Percentiles rank a stretch among this genome's conserved stretches.
Conservation (phyloP, 2,797 vertebrate genomes). For the Cryptoprocta ferox region DNA sequence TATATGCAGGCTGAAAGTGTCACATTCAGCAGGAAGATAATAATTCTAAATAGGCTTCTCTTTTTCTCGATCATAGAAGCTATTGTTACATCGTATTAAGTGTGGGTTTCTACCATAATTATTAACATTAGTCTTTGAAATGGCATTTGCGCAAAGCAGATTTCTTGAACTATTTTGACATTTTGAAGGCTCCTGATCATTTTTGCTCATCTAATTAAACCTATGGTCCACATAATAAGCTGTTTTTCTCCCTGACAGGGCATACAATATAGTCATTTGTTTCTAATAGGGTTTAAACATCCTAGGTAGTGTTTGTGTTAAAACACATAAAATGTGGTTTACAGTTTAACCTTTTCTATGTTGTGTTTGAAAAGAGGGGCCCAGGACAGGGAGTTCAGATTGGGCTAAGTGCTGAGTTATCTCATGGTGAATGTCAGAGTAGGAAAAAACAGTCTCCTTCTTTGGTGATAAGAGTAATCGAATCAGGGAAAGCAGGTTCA, state of each 20-base stretch:
- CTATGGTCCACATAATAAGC: neutral
- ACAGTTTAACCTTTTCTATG: neutral
- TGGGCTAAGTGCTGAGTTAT: neutral
- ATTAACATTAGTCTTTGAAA: constrained; percentile 60
- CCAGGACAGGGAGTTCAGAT: fast-evolving
- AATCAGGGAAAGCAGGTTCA: neutral
- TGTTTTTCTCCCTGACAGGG: neutral
- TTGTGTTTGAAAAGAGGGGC: neutral
- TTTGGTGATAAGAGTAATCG: neutral
- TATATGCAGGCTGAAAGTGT: constrained; percentile 16
- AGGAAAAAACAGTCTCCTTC: neutral
- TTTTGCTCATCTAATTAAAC: constrained; percentile 32
- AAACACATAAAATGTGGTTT: neutral
- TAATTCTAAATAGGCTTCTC: neutral
- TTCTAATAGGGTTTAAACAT: constrained; percentile 32
- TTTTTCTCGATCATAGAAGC: constrained; percentile 35
- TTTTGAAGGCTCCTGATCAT: constrained; percentile 52
- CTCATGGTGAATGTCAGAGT: neutral
- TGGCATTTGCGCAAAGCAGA: neutral
- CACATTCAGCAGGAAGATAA: neutral
- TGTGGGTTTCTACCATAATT: constrained; percentile 45
- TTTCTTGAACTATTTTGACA: constrained; percentile 53
- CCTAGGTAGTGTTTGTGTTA: neutral
- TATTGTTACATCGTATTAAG: constrained; percentile 4
- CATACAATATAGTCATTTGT: neutral